Percentiles rank a stretch among this genome's conserved stretches.
Conservation (phyloP, 1,140 invertebrate species). For the Zeugodacus cucurbitae region DNA sequence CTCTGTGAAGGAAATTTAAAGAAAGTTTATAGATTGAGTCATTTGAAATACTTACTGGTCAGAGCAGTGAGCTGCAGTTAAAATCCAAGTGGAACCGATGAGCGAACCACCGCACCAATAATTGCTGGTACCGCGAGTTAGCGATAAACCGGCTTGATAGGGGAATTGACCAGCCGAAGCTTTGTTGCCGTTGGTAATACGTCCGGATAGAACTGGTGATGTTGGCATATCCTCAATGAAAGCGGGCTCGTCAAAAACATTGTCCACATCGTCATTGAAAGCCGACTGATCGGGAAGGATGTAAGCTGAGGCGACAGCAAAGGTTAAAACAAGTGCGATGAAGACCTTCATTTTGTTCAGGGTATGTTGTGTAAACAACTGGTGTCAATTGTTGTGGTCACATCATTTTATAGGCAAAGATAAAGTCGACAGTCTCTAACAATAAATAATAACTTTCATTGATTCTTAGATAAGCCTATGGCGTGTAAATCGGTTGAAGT, state of each 20-base stretch:
- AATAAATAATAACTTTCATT: too few relatives aligned
- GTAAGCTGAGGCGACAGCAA: constrained; percentile 38
- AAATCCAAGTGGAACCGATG: constrained; percentile 36
- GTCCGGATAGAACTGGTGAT: constrained; percentile 45
- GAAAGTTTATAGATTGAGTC: background rate
- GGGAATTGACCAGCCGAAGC: constrained; percentile 42
- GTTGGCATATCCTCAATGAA: background rate
- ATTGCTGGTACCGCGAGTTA: background rate
- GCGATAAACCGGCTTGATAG: constrained; percentile 38
- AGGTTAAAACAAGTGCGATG: constrained; percentile 35
- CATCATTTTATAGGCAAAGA: background rate
- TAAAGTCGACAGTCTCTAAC: background rate
- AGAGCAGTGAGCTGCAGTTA: constrained; percentile 43
- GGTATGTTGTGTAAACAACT: background rate
- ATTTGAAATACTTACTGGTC: background rate
- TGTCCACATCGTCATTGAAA: background rate
- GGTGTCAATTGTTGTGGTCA: background rate
- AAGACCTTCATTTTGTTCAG: constrained; percentile 29
- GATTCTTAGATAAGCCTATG: too few relatives aligned
- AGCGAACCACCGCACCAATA: constrained; percentile 43
- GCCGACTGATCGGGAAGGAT: background rate
- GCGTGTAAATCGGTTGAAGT: background rate
- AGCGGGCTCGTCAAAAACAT: background rate
- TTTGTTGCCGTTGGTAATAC: constrained; percentile 58
- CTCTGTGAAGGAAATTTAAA: background rate